Base-by-base conservation (phyloP, 2,888 invertebrate species). In the Micropterix aruncella region DNA sequence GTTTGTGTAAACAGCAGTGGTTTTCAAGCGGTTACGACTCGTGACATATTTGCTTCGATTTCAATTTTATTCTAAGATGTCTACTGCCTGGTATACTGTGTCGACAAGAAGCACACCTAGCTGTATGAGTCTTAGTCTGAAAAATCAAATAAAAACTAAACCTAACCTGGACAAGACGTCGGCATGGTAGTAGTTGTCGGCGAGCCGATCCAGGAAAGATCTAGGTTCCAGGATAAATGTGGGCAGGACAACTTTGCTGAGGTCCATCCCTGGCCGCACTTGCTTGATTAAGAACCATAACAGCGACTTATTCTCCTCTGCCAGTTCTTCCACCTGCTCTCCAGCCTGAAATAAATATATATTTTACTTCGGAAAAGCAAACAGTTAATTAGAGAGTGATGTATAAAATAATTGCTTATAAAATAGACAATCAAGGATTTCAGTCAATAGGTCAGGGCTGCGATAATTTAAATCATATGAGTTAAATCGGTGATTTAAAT, bases 251-350 rank as follows among this genome's bases (percentile, higher is more conserved):
- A 95, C 77, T 72, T 89, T 88, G 48, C 88, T 88, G 19, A 95
- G 69, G 68, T 95, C 95, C 95, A 95, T 95, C 41, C 95, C 95
- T 1, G 94, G 93, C 14, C 93, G 76, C 27, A 93, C 90, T 74
- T 95, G 95, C 65, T 95, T 95, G 56, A 95, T 75, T 37, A 95
- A 73, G 59, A 86, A 88, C 94, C 95, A 95, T 54, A 95, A 83
- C 38, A 95, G 71, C 15, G 91, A 91, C 63, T 93, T 94, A 68
- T 95, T 92, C 62, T 95, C 94, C 46, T 95, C 94, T 0, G 85
- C 89, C 16, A 95, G 77, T 58, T 93, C 94, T 58, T 94, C 89
- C 2, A 92, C 87, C 57, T 93, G 81, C 57, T 86, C 87, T 0
- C 87, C 87, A 15, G 80, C 80, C 80, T 84, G 55, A n/a, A n/a